phyloP scores from a whole-genome alignment of 2,113 vertebrate genomes.

The Lamprotornis superbus region DNA sequence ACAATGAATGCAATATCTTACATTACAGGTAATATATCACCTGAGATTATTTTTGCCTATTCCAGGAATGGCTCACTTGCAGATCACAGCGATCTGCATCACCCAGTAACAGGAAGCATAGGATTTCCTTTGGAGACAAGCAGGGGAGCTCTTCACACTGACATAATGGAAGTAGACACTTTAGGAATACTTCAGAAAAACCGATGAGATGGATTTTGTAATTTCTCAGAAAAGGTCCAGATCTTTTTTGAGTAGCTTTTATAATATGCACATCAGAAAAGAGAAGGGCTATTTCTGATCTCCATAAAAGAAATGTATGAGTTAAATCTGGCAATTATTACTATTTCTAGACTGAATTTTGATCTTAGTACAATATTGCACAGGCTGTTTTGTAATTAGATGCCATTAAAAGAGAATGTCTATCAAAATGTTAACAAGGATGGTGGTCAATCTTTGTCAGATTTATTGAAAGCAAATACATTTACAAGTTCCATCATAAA shows the following conservation, averaged over 20 bases:
- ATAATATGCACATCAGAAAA: not conserved
- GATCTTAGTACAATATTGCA: not conserved
- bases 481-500: conserved; percentile 48
- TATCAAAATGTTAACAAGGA: conserved; percentile 48
- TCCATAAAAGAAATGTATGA: conserved; percentile 2
- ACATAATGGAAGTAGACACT: not conserved
- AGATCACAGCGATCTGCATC: not conserved
- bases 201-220: not conserved
- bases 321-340: conserved; percentile 35
- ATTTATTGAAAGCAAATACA: conserved; percentile 58
- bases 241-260: not conserved
- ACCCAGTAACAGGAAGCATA: not conserved
- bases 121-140: not conserved
- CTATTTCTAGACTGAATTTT: conserved; percentile 39
- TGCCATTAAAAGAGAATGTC: conserved; percentile 14
- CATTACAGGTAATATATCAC: not conserved
- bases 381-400: conserved; percentile 49
- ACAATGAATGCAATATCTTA: not conserved
- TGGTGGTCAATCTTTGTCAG: conserved; percentile 28
- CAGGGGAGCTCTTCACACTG: not conserved
- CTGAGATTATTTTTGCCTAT: not conserved
- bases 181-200: not conserved
- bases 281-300: conserved; percentile 26
- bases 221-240: not conserved
- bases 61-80: not conserved